phyloP scores from a whole-genome alignment of 2,888 invertebrate species.

The Acanthosepion esculentum region DNA sequence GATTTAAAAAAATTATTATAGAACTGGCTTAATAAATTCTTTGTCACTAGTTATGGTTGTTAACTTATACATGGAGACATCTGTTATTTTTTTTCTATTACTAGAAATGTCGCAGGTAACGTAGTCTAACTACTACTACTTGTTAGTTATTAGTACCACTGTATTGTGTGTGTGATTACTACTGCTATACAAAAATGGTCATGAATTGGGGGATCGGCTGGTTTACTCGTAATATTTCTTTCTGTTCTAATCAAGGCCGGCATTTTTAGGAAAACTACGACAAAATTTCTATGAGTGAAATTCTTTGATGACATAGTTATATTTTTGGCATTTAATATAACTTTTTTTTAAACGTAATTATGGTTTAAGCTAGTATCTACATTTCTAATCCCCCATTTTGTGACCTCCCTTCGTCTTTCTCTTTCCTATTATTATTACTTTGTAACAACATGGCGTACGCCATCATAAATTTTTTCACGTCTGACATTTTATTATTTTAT shows the following conservation, averaged over 20 bases:
- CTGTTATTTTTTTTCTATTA: not conserved
- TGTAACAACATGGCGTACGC: conserved; percentile 15
- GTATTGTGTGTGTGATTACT: too few relatives aligned
- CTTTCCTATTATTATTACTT: not conserved
- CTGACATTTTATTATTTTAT: not conserved
- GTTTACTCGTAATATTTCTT: not conserved
- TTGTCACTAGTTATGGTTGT: not conserved
- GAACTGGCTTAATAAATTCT: too few relatives aligned
- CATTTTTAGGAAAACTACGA: not conserved
- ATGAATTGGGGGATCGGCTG: not conserved
- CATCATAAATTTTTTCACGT: conserved; percentile 7
- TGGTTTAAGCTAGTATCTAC: not conserved
- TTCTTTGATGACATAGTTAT: too few relatives aligned
- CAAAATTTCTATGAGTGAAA: too few relatives aligned
- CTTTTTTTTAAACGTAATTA: not conserved
- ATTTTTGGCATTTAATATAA: too few relatives aligned
- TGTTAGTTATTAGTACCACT: not conserved
- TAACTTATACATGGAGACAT: not conserved
- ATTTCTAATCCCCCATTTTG: conserved; percentile 14
- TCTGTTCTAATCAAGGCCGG: not conserved
- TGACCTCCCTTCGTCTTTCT: not conserved
- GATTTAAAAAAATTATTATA: not conserved
- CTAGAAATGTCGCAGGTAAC: not conserved
- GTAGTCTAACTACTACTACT: not conserved
- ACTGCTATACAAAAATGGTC: not conserved